Base-by-base conservation (phyloP, 2,888 invertebrate genomes). In the Steinernema scapterisci region DNA sequence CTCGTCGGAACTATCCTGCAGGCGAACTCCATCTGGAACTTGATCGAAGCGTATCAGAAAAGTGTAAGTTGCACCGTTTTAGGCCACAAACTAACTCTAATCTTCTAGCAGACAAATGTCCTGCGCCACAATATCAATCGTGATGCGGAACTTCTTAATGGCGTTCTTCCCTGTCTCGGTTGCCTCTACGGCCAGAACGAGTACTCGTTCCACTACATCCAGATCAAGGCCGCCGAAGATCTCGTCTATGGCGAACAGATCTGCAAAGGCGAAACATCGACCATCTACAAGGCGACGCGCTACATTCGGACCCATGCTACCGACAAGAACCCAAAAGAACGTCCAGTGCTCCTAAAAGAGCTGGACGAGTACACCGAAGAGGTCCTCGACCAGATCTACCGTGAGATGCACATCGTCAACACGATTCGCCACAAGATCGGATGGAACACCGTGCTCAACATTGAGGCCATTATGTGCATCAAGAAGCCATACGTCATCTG, bases 341-440 rank as follows among this genome's bases (percentile, higher is more conserved):
- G 51, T 51, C 51, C 51, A 9, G 51, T 51, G 11, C 19, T 51
- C 11, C 6, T 51, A 19, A 51, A 51, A 19, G 51, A 51, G 19
- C 51, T 51, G 11, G 51, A 51, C 19, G 51, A 51, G 51, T 51
- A 51, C 51, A 51, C 6, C 51, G 51, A 63, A 63, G 75, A 75
- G 46, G 38, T 71, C 13, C 56, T 75, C 21, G 74, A 75, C n/a
- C 44, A 25, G 38, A 75, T 75, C 56, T 72, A 73, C 73, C 48
- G 54, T 23, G 75, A 75, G 38, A 72, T 75, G 71, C 75, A 75
- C 38, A 75, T 75, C 25, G 75, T 75, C n/a, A 73, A 75, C 51
- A 75, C 73, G 1, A 45, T 75, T 75, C 75, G 75, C 25, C 71
- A 73, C 31, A 75, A 72, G 5, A 52, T 75, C 56, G 75, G 75